phyloP scores from a whole-genome alignment of 23 tunicate species.

The Styela clava region DNA sequence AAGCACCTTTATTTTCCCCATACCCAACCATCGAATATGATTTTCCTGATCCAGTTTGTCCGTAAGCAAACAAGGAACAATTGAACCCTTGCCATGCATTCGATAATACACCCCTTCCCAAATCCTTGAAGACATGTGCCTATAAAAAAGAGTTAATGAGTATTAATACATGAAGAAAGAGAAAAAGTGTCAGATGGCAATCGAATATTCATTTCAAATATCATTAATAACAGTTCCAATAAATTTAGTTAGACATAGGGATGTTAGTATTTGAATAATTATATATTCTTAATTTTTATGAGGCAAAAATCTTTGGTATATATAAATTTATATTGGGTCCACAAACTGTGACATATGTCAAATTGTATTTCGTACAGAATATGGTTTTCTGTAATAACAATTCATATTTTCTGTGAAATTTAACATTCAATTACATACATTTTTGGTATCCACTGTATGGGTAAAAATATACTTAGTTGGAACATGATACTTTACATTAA shows the following conservation, averaged over 20 bases:
- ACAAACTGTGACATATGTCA: no score
- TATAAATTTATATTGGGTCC: no score
- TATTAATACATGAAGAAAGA: neutral
- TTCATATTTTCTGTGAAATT: no score
- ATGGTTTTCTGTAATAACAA: no score
- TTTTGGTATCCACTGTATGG: no score
- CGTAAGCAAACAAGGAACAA: conserved; percentile 94
- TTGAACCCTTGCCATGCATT: conserved; percentile 95
- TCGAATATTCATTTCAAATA: neutral
- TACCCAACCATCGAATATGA: conserved; percentile 96
- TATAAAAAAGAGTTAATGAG: no score
- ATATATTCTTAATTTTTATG: no score
- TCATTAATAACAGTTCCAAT: neutral
- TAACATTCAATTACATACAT: no score
- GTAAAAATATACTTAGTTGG: no score
- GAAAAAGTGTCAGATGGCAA: neutral
- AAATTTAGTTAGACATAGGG: neutral
- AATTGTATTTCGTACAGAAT: no score
- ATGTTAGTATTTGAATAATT: neutral
- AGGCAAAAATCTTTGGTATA: no score
- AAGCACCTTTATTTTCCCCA: conserved; percentile 67
- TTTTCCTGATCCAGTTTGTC: conserved; percentile 96
- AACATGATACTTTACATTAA: no score
- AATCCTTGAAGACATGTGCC: conserved; percentile 67
- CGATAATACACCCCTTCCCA: conserved; percentile 56